A percentile compares a stretch with the other conserved stretches of the same genome.
phyloP scores from a whole-genome alignment of 2,888 invertebrate genomes.

The Hyalella azteca region DNA sequence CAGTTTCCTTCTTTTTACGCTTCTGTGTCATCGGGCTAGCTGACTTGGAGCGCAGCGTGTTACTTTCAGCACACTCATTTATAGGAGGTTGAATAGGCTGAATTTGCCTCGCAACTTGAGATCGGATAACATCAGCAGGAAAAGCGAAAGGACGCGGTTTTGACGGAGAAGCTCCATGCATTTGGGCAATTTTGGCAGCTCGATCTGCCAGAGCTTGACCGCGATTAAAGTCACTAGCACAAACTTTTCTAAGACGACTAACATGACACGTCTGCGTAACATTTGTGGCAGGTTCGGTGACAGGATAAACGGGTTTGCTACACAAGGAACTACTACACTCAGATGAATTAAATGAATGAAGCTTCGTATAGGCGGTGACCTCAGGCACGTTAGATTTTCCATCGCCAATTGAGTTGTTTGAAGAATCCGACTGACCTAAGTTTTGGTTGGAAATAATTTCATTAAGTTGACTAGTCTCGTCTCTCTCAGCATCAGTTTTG shows the following conservation, averaged over 20 bases:
- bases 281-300: too few species aligned
- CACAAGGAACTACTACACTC: too few species aligned
- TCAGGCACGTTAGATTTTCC: too few species aligned
- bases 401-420: too few species aligned
- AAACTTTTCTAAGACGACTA: neutral
- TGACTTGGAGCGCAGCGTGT: neutral
- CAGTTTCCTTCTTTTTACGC: neutral
- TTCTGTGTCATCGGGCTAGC: slow-evolving; percentile 21
- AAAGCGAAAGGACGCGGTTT: neutral
- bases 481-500: too few species aligned
- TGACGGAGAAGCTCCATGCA: slow-evolving; percentile 25
- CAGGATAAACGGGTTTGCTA: too few species aligned
- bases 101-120: neutral
- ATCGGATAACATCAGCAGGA: slow-evolving; percentile 8
- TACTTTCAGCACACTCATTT: neutral
- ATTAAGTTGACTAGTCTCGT: too few species aligned
- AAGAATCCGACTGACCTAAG: too few species aligned
- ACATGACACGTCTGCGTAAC: neutral
- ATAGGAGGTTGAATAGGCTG: neutral
- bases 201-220: slow-evolving; percentile 8
- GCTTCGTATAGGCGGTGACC: too few species aligned
- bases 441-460: too few species aligned
- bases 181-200: slow-evolving; percentile 11
- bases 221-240: neutral
- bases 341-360: too few species aligned